Conservation (phyloP, 2,113 vertebrate species). For the Odobenus rosmarus region DNA sequence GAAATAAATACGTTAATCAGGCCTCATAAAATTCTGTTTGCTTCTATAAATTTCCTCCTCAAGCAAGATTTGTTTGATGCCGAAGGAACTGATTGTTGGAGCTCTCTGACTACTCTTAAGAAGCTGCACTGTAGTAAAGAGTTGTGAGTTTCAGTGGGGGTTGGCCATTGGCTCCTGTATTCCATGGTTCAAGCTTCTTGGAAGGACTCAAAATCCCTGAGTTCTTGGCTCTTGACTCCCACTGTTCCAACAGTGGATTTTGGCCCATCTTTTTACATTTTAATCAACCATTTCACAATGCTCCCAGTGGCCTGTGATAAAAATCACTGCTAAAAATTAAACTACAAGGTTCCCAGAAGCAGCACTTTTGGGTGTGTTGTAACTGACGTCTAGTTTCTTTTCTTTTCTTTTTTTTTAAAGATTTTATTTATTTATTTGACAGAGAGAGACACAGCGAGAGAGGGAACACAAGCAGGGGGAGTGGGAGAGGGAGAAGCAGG, state of each 20-base stretch:
- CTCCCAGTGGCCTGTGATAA: neutral
- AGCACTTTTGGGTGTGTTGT: neutral
- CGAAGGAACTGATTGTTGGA: neutral
- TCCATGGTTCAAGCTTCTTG: neutral
- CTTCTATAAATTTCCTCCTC: neutral
- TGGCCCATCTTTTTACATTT: neutral
- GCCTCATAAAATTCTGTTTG: slow-evolving; percentile 12
- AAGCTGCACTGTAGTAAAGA: neutral
- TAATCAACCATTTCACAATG: neutral
- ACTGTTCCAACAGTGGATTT: neutral
- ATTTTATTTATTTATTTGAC: no score
- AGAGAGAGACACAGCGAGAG: no score
- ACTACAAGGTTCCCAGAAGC: neutral
- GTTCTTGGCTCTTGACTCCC: neutral
- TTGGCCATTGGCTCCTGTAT: neutral
- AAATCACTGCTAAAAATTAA: slow-evolving; percentile 10
- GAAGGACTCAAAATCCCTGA: neutral
- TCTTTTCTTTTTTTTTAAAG: no score
- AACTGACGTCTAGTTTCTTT: slow-evolving; percentile 41
- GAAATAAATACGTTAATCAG: neutral
- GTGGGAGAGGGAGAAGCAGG: no score
- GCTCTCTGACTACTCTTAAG: neutral
- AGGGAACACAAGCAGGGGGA: no score
- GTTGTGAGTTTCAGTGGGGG: neutral
- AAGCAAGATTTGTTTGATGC: neutral